phyloP scores from a whole-genome alignment of 2,113 vertebrate genomes.

The Corythornis cristatus region DNA sequence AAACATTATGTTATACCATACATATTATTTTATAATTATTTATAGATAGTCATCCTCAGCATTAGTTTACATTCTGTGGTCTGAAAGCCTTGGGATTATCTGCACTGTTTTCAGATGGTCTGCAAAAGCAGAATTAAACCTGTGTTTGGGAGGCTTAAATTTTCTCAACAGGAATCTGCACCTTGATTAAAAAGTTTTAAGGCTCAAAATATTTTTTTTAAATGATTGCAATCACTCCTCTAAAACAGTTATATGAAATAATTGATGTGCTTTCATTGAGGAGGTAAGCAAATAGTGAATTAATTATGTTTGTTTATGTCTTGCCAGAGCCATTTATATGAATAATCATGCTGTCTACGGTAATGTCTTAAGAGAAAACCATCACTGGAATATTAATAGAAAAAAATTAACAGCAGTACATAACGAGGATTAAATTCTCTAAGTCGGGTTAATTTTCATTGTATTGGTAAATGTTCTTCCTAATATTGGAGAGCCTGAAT shows the following conservation, averaged over 20 bases:
- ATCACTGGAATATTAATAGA: background rate
- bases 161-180: background rate
- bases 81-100: background rate
- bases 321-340: background rate
- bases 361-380: background rate
- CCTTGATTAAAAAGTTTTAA: background rate
- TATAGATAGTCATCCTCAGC: background rate
- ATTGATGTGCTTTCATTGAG: background rate
- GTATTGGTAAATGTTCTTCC: background rate
- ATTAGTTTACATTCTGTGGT: background rate
- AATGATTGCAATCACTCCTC: accelerated
- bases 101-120: background rate
- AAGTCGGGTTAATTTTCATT: background rate
- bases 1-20: background rate
- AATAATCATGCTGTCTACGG: background rate
- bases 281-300: background rate
- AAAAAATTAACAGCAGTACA: background rate
- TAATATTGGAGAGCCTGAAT: background rate
- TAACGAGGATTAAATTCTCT: background rate
- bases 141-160: background rate
- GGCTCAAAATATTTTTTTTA: background rate
- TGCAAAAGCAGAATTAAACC: background rate
- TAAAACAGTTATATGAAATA: background rate
- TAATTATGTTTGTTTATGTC: background rate
- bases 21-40: background rate